Conservation (phyloP, 2,888 invertebrate genomes). For the Pterostichus niger region DNA sequence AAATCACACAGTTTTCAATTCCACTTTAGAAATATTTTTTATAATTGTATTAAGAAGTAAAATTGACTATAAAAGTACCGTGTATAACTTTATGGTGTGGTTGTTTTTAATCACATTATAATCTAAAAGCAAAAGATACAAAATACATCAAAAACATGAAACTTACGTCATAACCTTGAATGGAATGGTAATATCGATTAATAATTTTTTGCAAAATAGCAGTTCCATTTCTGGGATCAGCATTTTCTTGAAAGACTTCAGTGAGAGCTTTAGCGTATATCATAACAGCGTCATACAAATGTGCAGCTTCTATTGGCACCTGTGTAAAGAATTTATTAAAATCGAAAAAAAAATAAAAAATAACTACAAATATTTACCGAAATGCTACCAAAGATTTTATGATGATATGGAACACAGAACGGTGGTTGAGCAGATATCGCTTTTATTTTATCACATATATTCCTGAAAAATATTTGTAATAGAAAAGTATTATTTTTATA, state of each 20-base stretch:
- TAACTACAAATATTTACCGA: constrained; percentile 79
- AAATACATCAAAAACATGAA: not conserved
- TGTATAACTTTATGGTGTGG: too few species aligned
- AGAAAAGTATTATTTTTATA: too few species aligned
- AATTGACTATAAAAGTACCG: too few species aligned
- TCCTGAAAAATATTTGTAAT: constrained; percentile 79
- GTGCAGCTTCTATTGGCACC: constrained; percentile 91
- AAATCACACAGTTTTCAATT: too few species aligned
- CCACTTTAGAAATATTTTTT: too few species aligned
- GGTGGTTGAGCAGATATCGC: constrained; percentile 85
- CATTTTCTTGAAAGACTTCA: constrained; percentile 83
- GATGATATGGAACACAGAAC: constrained; percentile 89
- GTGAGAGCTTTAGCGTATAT: constrained; percentile 92
- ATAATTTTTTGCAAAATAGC: constrained; percentile 88
- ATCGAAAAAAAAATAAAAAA: not conserved
- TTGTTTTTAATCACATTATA: too few species aligned
- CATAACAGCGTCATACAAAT: constrained; percentile 92
- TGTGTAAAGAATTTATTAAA: constrained; percentile 72
- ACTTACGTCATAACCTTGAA: constrained; percentile 89
- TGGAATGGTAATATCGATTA: constrained; percentile 86
- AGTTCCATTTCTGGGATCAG: constrained; percentile 87
- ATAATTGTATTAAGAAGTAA: too few species aligned
- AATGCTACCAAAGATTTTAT: constrained; percentile 85
- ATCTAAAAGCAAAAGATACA: too few species aligned
- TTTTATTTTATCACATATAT: constrained; percentile 85